Base-by-base conservation (phyloP, 2,888 invertebrate genomes). In the Spatulosminthurus flaviceps region DNA sequence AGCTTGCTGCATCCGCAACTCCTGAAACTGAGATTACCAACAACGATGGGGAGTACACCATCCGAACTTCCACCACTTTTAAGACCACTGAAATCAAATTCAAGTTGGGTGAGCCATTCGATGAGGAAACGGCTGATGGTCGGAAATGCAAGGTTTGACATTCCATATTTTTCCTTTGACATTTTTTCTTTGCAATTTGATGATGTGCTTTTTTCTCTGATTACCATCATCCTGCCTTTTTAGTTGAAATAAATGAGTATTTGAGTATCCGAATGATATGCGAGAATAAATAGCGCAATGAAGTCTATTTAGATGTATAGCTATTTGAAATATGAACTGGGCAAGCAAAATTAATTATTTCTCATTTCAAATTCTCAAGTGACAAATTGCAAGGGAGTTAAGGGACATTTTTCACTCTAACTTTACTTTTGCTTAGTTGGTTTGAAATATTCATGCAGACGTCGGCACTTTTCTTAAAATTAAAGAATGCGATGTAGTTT, bases 11-110 rank as follows among this genome's bases (percentile, higher is more conserved):
- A 70, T 83, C 87, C 1, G 86, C 88, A 4, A 88, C 87, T 66
- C 89, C 89, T 1, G 86, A 86, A 1, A 86, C 88, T 72, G 88
- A 88, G 75, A 89, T 90, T 79, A 76, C 83, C 5, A 85, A 87
- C 64, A 79, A 87, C 24, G 88, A 88, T 13, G 82, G 85, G 5
- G 4, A 2, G 1, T 88, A 87, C 86, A 85, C 83, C 43, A 86
- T 90, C 51, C 88, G 88, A 79, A 88, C 89, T 2, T 86, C 86
- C 28, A 89, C 89, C 28, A 88, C 88, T 11, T 88, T 89, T 84
- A 89, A 89, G 84, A 89, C 88, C 79, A 86, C 87, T 7, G 87
- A 87, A 70, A 86, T 89, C 26, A 87, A 87, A 78, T 86, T 86
- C 79, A 83, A 86, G 67, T 41, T 89, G 29, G 88, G 87, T 0